Evolutionary conservation across 1,140 invertebrate genomes (phyloP).

Genomic region (Drosophila subpulchrella): DNA sequence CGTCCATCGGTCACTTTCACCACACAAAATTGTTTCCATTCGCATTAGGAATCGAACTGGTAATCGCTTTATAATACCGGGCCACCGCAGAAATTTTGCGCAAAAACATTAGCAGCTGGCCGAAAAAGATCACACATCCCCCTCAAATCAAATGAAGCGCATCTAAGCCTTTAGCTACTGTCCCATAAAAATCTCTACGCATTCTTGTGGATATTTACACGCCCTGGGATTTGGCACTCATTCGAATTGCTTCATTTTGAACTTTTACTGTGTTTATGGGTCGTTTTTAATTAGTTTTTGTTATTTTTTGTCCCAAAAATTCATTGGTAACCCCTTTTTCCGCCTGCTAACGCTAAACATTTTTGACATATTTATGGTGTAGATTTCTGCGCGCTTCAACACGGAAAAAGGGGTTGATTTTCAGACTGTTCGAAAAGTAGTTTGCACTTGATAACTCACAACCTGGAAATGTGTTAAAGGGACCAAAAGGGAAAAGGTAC

Average conservation of each 20-base stretch:
- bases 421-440: conserved; percentile 6
- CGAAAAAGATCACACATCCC: conserved; percentile 8
- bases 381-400: conserved; percentile 28
- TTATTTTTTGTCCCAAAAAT: conserved; percentile 47
- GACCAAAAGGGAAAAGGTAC: conserved; percentile 13
- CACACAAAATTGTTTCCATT: conserved; percentile 39
- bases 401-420: conserved; percentile 44
- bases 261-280: conserved; percentile 68
- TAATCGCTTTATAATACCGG: conserved; percentile 70
- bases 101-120: conserved; percentile 57
- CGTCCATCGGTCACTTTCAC: conserved; percentile 42
- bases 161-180: conserved; percentile 54
- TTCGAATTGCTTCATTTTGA: conserved; percentile 76
- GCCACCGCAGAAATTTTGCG: conserved; percentile 58
- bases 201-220: conserved; percentile 63
- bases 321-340: conserved; percentile 48
- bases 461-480: conserved; percentile 17
- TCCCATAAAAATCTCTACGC: conserved; percentile 51
- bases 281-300: conserved; percentile 75
- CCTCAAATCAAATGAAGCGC: conserved; percentile 50
- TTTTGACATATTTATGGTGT: conserved; percentile 67
- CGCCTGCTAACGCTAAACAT: conserved; percentile 26
- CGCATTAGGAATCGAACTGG: conserved; percentile 47
- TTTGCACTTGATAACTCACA: conserved; percentile 41
- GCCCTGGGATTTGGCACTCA: conserved; percentile 54